Evolutionary conservation across 2,113 vertebrate genomes (phyloP).

Genomic region (Bostrychus sinensis): DNA sequence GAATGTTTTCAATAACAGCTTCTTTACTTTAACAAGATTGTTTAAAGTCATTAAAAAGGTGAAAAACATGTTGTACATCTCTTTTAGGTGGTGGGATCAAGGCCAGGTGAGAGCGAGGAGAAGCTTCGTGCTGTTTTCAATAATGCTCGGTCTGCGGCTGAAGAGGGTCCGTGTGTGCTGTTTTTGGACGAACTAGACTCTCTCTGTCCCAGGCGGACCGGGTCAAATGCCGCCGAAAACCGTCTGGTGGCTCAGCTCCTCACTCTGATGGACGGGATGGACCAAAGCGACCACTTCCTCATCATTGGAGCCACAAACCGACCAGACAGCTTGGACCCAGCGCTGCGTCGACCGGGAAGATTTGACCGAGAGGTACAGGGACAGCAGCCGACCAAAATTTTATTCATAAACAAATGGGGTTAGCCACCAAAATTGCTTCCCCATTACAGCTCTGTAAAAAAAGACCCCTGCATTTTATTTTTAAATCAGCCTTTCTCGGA

Average conservation of each 20-base stretch:
- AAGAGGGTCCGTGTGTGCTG: constrained; percentile 84
- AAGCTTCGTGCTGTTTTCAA: constrained; percentile 84
- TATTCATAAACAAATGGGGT: too few relatives aligned
- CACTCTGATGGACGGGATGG: constrained; percentile 88
- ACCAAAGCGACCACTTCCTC: constrained; percentile 77
- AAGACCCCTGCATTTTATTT: too few relatives aligned
- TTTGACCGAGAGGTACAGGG: constrained; percentile 90
- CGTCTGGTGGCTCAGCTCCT: constrained; percentile 92
- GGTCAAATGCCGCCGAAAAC: constrained; percentile 80
- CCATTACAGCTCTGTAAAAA: too few relatives aligned
- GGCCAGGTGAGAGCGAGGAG: constrained; percentile 93
- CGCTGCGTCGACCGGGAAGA: constrained; percentile 90
- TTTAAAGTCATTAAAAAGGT: too few relatives aligned
- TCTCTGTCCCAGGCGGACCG: constrained; percentile 85
- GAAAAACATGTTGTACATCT: not conserved
- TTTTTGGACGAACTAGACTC: constrained; percentile 95
- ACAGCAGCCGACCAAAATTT: too few relatives aligned
- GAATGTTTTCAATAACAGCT: too few relatives aligned
- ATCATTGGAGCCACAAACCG: constrained; percentile 89
- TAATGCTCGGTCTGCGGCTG: constrained; percentile 77
- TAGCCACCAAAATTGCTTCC: too few relatives aligned
- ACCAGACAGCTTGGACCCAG: constrained; percentile 88
- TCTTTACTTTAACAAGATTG: too few relatives aligned
- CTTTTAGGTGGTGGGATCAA: constrained; percentile 82
- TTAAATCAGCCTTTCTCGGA: too few relatives aligned